Evolutionary conservation across 2,888 invertebrate genomes (phyloP).

Genomic region (Leuctra nigra): DNA sequence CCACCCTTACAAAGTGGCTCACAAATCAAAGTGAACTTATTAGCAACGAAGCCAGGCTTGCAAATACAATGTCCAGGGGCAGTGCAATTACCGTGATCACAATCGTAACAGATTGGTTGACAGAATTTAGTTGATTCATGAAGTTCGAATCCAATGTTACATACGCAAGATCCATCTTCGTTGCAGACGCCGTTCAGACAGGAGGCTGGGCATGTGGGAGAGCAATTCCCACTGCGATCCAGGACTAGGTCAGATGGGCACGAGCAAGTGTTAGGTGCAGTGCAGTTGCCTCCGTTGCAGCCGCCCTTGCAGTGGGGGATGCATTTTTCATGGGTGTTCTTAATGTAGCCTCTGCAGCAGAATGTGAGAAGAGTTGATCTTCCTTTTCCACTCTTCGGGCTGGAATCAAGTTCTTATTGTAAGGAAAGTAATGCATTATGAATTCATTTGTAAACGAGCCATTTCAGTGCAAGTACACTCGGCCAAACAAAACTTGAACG

Average conservation of each 20-base stretch:
- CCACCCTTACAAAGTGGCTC: slow-evolving; percentile 41
- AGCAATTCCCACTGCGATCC: slow-evolving; percentile 48
- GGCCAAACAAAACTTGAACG: too few relatives aligned
- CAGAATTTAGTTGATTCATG: slow-evolving; percentile 32
- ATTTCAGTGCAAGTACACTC: too few relatives aligned
- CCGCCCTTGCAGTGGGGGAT: slow-evolving; percentile 24
- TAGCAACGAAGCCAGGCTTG: slow-evolving; percentile 42
- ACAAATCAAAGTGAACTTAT: slow-evolving; percentile 40
- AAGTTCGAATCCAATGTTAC: slow-evolving; percentile 51
- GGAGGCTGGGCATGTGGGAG: slow-evolving; percentile 60
- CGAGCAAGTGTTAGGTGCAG: slow-evolving; percentile 52
- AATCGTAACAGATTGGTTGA: slow-evolving; percentile 45
- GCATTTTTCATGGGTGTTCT: slow-evolving; percentile 50
- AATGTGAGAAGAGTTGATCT: slow-evolving; percentile 34
- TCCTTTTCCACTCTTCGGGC: neutral
- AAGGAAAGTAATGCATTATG: too few relatives aligned
- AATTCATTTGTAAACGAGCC: too few relatives aligned
- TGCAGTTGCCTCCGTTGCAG: slow-evolving; percentile 44
- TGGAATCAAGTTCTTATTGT: too few relatives aligned
- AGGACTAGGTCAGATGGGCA: slow-evolving; percentile 55
- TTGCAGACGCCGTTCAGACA: slow-evolving; percentile 60
- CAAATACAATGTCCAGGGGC: slow-evolving; percentile 53
- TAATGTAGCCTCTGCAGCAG: slow-evolving; percentile 65
- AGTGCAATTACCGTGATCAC: slow-evolving; percentile 47
- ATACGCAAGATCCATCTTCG: slow-evolving; percentile 53